Conservation (phyloP, 2,797 vertebrate genomes). For the Acestrorhynchus altus region DNA sequence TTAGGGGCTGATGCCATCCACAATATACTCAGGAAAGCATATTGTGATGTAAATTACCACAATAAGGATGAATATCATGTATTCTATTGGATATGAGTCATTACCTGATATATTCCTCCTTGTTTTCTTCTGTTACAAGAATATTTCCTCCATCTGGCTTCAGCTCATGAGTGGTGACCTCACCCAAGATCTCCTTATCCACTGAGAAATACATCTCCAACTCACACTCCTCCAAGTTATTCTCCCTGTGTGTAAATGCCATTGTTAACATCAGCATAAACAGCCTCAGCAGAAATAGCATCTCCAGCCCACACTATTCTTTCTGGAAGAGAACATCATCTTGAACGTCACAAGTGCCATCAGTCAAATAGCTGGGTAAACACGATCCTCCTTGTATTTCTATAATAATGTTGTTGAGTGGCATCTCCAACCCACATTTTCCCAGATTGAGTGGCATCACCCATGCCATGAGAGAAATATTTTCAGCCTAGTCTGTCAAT, state of each 20-base stretch:
- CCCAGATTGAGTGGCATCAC: neutral
- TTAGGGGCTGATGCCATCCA: no score
- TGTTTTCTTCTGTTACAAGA: constrained; percentile 96
- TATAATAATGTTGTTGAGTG: neutral
- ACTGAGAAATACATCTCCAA: constrained; percentile 99
- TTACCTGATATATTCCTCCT: constrained; percentile 97
- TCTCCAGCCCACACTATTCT: constrained; percentile 95
- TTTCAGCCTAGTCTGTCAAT: neutral
- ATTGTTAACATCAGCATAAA: constrained; percentile 5
- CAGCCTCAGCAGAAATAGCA: constrained; percentile 57
- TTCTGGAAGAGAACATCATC: constrained; percentile 70
- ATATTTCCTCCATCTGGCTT: constrained; percentile 94
- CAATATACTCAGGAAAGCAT: no score
- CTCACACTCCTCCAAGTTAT: constrained; percentile 94
- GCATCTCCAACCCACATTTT: neutral
- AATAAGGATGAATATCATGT: no score
- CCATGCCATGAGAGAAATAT: neutral
- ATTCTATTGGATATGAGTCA: no score
- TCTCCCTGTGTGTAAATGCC: constrained; percentile 82
- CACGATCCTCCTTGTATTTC: neutral
- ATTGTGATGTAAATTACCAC: no score
- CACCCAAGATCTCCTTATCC: constrained; percentile 98
- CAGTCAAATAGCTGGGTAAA: neutral
- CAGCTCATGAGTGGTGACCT: constrained; percentile 96
- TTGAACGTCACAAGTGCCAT: neutral